phyloP scores from a whole-genome alignment of 37 sponge, comb jelly and placozoan genomes.

The Beroe forskalii region DNA sequence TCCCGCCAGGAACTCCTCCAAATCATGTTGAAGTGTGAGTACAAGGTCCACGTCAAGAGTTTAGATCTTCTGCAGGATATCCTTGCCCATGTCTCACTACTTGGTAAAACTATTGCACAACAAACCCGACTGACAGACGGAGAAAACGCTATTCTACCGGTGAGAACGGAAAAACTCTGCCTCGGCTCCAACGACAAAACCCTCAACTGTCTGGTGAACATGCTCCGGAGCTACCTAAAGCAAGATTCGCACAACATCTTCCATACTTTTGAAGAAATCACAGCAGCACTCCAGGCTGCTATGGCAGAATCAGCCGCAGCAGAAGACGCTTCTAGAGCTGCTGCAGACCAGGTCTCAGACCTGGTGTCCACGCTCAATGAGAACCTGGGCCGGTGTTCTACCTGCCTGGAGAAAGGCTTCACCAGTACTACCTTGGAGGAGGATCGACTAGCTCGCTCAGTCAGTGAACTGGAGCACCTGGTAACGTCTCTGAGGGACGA shows the following conservation, averaged over 20 bases:
- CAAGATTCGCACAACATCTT: conserved; percentile 49
- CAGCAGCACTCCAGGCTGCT: neutral
- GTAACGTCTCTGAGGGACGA: neutral
- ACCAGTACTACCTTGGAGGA: conserved; percentile 25
- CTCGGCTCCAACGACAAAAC: conserved; percentile 6
- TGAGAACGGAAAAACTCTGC: neutral
- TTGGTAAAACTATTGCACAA: neutral
- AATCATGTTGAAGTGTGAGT: neutral
- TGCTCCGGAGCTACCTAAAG: conserved; percentile 1
- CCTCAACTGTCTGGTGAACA: neutral
- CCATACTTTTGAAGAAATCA: conserved; percentile 8
- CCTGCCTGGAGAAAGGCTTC: conserved; percentile 22
- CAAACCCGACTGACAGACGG: neutral
- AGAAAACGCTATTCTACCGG: conserved; percentile 4
- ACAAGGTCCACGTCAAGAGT: conserved; percentile 3
- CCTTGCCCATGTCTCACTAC: conserved; percentile 27
- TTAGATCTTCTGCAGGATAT: conserved; percentile 1
- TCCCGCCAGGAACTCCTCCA: conserved; percentile 35
- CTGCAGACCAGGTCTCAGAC: neutral
- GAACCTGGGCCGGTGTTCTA: neutral
- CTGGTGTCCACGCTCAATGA: neutral
- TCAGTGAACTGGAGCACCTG: conserved; percentile 5
- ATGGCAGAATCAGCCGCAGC: neutral
- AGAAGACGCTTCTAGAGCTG: neutral
- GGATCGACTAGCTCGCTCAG: neutral